Conservation (phyloP, 2,888 invertebrate species). For the Tanytarsus gracilentus region DNA sequence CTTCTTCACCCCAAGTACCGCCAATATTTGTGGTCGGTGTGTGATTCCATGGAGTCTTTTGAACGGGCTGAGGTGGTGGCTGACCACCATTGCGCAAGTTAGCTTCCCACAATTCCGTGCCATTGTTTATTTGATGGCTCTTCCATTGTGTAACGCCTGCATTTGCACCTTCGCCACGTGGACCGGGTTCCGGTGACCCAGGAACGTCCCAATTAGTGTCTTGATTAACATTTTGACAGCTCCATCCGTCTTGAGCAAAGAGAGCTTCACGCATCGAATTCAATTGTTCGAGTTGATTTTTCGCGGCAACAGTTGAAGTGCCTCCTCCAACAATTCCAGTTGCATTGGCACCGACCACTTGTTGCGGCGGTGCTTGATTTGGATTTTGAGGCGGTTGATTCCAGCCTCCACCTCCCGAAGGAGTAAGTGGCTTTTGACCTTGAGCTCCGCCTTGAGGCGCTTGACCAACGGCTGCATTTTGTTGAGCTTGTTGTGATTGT, state of each 20-base stretch:
- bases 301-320: constrained; percentile 59
- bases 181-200: constrained; percentile 74
- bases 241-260: constrained; percentile 89
- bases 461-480: constrained; percentile 37
- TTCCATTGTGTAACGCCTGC: constrained; percentile 23
- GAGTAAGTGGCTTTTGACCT: constrained; percentile 44
- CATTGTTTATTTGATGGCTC: constrained; percentile 56
- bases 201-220: constrained; percentile 92
- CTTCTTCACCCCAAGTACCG: constrained; percentile 92
- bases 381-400: constrained; percentile 30
- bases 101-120: constrained; percentile 86
- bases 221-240: constrained; percentile 89
- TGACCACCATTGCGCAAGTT: constrained; percentile 84
- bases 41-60: constrained; percentile 88
- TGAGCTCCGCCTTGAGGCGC: constrained; percentile 40
- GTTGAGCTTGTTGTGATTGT: constrained; percentile 36
- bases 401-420: constrained; percentile 39
- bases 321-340: constrained; percentile 47
- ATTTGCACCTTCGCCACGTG: constrained; percentile 42
- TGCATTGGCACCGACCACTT: constrained; percentile 39
- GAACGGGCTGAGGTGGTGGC: constrained; percentile 67
- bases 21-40: constrained; percentile 86
- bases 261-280: constrained; percentile 86
- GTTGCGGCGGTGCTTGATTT: constrained; percentile 29
- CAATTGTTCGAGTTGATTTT: constrained; percentile 76